A percentile compares a stretch with the other conserved stretches of the same genome.
Conservation (phyloP, 2,113 vertebrate genomes). For the Oostethus manadensis region DNA sequence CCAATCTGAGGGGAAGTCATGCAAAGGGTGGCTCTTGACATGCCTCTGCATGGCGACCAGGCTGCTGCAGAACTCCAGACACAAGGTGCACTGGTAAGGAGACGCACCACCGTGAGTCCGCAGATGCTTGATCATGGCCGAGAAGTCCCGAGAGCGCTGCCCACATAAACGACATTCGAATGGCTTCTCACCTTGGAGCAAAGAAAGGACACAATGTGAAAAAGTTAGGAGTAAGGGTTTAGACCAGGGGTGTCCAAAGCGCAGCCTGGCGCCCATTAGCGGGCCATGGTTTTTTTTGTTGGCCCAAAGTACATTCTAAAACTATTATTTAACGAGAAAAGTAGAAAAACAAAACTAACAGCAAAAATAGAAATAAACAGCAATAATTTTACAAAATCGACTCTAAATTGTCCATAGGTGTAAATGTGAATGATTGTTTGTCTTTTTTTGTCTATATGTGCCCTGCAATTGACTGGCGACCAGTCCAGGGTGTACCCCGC, state of each 20-base stretch:
- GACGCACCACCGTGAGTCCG: conserved; percentile 74
- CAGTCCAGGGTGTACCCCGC: too few relatives aligned
- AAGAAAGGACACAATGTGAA: neutral
- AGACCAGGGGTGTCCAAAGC: too few relatives aligned
- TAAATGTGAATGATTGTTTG: too few relatives aligned
- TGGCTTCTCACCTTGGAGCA: conserved; percentile 74
- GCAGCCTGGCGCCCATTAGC: too few relatives aligned
- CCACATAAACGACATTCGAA: conserved; percentile 79
- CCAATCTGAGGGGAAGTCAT: conserved; percentile 77
- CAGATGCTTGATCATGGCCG: conserved; percentile 83
- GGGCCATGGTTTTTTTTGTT: too few relatives aligned
- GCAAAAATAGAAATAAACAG: too few relatives aligned
- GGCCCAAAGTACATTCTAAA: too few relatives aligned
- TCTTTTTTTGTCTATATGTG: too few relatives aligned
- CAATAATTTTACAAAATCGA: neutral
- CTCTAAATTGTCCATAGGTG: too few relatives aligned
- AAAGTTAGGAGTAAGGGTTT: neutral
- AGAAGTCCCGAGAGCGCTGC: conserved; percentile 81
- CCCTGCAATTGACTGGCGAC: too few relatives aligned
- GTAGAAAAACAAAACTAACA: too few relatives aligned
- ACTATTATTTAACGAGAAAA: too few relatives aligned
- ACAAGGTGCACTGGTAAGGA: conserved; percentile 77
- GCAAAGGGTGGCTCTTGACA: conserved; percentile 67
- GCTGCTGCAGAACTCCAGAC: conserved; percentile 74
- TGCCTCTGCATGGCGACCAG: conserved; percentile 78